Base-by-base conservation (phyloP, 2,888 invertebrate species). In the Oegoconia quadripuncta region DNA sequence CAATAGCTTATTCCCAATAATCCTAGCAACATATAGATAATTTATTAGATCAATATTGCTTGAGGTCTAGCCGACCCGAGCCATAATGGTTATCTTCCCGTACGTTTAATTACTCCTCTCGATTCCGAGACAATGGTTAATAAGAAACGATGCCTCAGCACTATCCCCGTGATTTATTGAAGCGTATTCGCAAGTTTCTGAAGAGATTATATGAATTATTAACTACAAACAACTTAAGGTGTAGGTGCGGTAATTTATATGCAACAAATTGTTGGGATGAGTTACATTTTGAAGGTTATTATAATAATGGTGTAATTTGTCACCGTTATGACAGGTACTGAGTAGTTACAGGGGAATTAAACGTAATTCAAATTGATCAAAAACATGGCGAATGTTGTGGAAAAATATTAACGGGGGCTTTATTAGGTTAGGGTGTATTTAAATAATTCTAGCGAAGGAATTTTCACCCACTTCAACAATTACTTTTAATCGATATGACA, bases 1-100 rank as follows among this genome's bases (percentile, higher is more conserved):
- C 59, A 50, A 73, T 60, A 61, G 63, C 63, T 69, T 59, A 64
- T 64, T 60, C 60, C 55, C 75, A 69, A 78, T 77, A 77, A 81
- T 78, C 74, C 69, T 58, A 53, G 63, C 55, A 62, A 27, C 34
- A 46, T 64, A 59, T 67, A 62, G 63, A 65, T 74, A 77, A 86
- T 86, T 84, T 86, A 86, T 83, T 76, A 65, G 75, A 78, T 81
- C 81, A 82, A 84, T 86, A 86, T 80, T 65, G 70, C 61, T 55
- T 66, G 60, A 73, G 77, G 74, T 74, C 71, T 74, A 70, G 66
- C 73, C 66, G 58, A 52, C 31, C 38, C 29, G 18, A n/a, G 59
- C 71, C 66, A 66, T 81, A 79, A 83, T 70, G 73, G 83, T 83
- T 83, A 84, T 86, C 79, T 72, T 57, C 51, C 51, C 55, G 36